Evolutionary conservation across 1,140 invertebrate species (phyloP).

Genomic region (Drosophila carrolli): DNA sequence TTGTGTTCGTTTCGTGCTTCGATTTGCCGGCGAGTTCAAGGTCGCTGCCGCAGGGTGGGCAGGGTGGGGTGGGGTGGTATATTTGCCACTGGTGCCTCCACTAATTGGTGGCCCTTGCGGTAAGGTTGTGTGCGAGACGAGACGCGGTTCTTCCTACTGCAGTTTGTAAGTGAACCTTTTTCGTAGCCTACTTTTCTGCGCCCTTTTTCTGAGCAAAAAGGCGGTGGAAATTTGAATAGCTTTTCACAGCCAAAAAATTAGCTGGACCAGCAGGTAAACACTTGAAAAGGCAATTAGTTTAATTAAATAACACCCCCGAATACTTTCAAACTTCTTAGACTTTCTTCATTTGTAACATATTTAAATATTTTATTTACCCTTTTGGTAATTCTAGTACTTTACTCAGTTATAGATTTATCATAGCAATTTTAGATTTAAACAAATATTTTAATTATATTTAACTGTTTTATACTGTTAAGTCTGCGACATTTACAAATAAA

Average conservation of each 20-base stretch:
- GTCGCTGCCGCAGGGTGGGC: constrained; percentile 33
- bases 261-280: constrained; percentile 2
- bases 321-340: neutral
- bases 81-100: constrained; percentile 9
- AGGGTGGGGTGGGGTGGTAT: neutral
- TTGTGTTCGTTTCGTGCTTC: constrained; percentile 65
- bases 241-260: neutral
- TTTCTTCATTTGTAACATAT: too few relatives aligned
- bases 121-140: constrained; percentile 16
- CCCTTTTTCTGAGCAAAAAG: too few relatives aligned
- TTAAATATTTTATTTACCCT: neutral
- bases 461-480: too few relatives aligned
- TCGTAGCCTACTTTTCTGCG: constrained; percentile 57
- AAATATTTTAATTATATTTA: too few relatives aligned
- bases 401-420: too few relatives aligned
- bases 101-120: constrained; percentile 66
- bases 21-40: constrained; percentile 76
- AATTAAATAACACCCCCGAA: neutral
- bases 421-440: too few relatives aligned
- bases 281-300: neutral
- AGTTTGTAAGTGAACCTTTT: neutral
- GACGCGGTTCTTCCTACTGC: neutral
- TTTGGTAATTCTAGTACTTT: too few relatives aligned
- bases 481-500: too few relatives aligned
- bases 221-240: neutral